A percentile compares a stretch with the other conserved stretches of the same genome.
Conservation (phyloP, 2,888 invertebrate species). For the Phania funesta region DNA sequence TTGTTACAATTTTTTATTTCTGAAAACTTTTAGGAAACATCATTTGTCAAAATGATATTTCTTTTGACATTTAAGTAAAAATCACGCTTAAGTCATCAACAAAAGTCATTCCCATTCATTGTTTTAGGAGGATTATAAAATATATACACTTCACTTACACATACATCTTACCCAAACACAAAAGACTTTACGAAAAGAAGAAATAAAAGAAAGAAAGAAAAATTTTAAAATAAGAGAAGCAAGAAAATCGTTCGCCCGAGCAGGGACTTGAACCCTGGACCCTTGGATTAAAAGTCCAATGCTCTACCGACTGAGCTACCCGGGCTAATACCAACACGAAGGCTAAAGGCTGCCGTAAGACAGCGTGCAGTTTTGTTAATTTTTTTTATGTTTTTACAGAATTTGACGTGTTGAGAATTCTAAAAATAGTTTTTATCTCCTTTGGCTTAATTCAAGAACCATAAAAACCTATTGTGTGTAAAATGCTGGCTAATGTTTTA, state of each 20-base stretch:
- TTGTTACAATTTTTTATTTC: neutral
- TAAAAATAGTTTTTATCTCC: too few species aligned
- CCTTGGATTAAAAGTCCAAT: slow-evolving; percentile 77
- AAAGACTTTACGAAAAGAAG: neutral
- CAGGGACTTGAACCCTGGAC: slow-evolving; percentile 77
- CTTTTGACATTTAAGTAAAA: slow-evolving; percentile 63
- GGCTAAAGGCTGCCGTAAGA: neutral
- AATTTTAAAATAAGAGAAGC: slow-evolving; percentile 60
- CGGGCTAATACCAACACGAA: slow-evolving; percentile 55
- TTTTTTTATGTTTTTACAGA: too few species aligned
- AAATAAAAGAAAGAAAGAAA: slow-evolving; percentile 25
- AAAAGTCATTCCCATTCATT: slow-evolving; percentile 39
- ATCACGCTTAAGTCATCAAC: slow-evolving; percentile 57
- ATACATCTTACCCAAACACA: neutral
- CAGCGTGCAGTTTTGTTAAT: rapidly evolving
- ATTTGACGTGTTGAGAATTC: too few species aligned
- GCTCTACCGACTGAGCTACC: slow-evolving; percentile 76
- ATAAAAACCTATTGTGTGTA: too few species aligned
- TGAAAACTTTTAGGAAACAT: slow-evolving; percentile 51
- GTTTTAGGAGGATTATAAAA: slow-evolving; percentile 42
- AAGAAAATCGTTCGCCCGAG: slow-evolving; percentile 70
- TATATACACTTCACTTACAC: neutral
- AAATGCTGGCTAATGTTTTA: too few species aligned
- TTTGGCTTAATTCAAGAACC: too few species aligned
- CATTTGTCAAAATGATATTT: slow-evolving; percentile 67